A percentile compares a stretch with the other conserved stretches of the same genome.
These are phyloP conservation scores for Boloria selene DNA, from an alignment of 2,888 invertebrate species.

Conservation along the genomic window DNA sequence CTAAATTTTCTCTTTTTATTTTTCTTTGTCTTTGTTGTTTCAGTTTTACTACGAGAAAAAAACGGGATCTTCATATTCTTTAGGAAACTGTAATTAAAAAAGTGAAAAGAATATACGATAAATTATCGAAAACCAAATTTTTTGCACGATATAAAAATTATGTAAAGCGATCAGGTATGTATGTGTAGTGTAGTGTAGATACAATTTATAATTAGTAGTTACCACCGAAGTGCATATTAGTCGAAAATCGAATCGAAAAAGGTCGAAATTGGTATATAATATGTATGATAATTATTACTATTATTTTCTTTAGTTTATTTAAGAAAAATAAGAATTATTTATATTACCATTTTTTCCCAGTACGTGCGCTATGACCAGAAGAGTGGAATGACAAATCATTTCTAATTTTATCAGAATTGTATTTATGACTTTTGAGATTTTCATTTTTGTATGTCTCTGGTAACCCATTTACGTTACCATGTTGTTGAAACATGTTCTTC, in stretches of 20 bases:
- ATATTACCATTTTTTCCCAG: conserved; percentile 30
- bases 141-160: too few relatives aligned
- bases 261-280: too few relatives aligned
- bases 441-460: neutral
- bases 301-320: too few relatives aligned
- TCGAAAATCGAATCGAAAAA: too few relatives aligned
- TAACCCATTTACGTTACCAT: conserved; percentile 26
- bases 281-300: too few relatives aligned
- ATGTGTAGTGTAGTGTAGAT: too few relatives aligned
- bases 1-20: conserved; percentile 54
- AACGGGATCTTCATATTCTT: conserved; percentile 63
- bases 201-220: too few relatives aligned
- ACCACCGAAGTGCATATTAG: too few relatives aligned
- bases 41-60: conserved; percentile 64
- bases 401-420: conserved; percentile 5
- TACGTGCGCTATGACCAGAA: conserved; percentile 21
- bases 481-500: conserved; percentile 37
- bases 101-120: neutral
- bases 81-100: conserved; percentile 47
- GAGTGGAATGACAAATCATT: neutral
- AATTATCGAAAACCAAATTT: too few relatives aligned
- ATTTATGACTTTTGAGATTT: neutral
- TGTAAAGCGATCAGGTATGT: too few relatives aligned
- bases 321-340: neutral
- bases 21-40: conserved; percentile 45